Base-by-base conservation (phyloP, 1,140 invertebrate species). In the Solenopsis fugax region DNA sequence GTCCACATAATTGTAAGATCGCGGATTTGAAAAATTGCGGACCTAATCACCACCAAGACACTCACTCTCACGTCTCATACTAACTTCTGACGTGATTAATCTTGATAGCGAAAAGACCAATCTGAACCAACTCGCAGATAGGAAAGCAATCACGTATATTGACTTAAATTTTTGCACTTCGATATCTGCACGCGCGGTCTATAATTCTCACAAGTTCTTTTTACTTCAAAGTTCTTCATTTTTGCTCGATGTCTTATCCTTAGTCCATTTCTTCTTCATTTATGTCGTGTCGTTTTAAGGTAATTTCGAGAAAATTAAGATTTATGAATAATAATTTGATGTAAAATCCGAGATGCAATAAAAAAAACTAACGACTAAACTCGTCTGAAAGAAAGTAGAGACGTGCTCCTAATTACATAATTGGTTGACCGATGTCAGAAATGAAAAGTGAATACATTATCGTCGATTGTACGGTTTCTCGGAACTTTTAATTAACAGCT, bases 401-500 rank as follows among this genome's bases (percentile, higher is more conserved):
- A 76, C 29, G 9, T 48, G 16, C 6, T 76, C 4, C 13, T 71
- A 56, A 71, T 60, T 24, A 13, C 60, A 9, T 82, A 72, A 82
- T 84, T 50, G 48, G 18, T 60, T 75, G 18, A 73, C 18, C n/a
- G 29, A 84, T 2, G 4, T 71, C 34, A 45, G 45, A 45, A 75
- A 16, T 41, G 0, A 10, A n/a, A 41, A 34, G 9, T 56, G 24
- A 73, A 84, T 73, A 73, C 12, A 73, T 60, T 73, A 60, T 12
- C 29, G 13, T 54, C 48, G 65, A 41, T 41, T 21, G 29, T 58
- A 24, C n/a, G 29, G 45, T 10, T 9, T 60, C 54, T 75, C 52
- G 29, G 18, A 84, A 84, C 13, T 84, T 75, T 84, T 84, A 73
- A 73, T 84, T 73, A 84, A 60, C 41, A 62, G n/a, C 16, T 60